Base-by-base conservation (phyloP, 1,140 invertebrate genomes). In the Zaprionus lachaisei region DNA sequence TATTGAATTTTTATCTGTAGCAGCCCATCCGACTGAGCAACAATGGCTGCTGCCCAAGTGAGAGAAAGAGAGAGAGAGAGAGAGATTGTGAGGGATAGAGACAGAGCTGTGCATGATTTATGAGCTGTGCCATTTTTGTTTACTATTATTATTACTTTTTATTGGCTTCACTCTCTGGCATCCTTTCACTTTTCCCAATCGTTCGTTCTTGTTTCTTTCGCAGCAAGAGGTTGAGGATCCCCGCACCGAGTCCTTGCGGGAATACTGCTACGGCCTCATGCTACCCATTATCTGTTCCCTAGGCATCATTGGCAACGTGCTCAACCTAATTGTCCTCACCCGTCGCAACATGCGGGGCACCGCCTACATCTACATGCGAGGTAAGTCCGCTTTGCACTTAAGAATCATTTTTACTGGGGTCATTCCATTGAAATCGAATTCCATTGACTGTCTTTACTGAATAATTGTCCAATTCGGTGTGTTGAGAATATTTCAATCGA, bases 311-410 rank as follows among this genome's bases (percentile, higher is more conserved):
- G 96, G 96, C 15, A 96, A 97, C 80, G 93, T 96, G 34, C 94
- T 96, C 72, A 97, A 96, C 92, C 92, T 97, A 66, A 93, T 96
- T 64, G 96, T 97, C 1, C 94, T 96, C 12, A 96, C 96, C 14
- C 94, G 96, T 49, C 94, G 95, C 38, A 96, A 96, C 73, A 95
- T 96, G 95, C 94, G 95, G 62, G 96, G 96, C n/a, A 95, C 95
- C 1, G 96, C 96, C 38, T 97, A 96, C 89, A 95, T 96, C 81
- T 97, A 97, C 83, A 96, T 96, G 95, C 93, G 95, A 93, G 96
- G 96, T 96, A 84, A 95, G 22, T 65, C 26, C 31, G 9, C n/a
- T 11, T 4, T 11, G 6, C 14, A 58, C 38, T 41, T n/a, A 26
- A 14, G 41, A 22, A 44, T 26, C 31, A 37, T 34, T 44, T 34